Evolutionary conservation across 2,888 invertebrate species (phyloP), one percentile per base, ranked within the genome.

Genomic region (Andrena trimmerana): DNA sequence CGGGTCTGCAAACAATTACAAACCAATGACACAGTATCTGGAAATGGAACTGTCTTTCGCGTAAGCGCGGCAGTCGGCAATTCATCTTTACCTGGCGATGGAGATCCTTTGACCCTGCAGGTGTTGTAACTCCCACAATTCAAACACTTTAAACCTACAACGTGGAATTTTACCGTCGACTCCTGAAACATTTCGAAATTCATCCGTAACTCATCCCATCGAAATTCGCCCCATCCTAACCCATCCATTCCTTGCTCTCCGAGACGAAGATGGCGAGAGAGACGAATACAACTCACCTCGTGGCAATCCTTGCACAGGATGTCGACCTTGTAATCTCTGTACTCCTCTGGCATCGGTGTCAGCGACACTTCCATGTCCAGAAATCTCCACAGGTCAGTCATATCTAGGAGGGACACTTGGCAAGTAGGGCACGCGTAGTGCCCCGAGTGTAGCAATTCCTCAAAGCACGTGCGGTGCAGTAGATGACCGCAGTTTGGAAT

Each of bases 231-330:
- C 20, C 20, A 20, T 20, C 20, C 20, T 20, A 20, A 20, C 20
- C 20, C 20, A 24, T n/a, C 3, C 3, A 7, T 7, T 8, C 2
- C 20, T 20, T 10, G 24, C 1, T 24, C 10, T 0, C 8, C 10
- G 0, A 24, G 24, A 8, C 8, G 57, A 10, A 10, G 20, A 7
- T 8, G 1, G 10, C 24, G 54, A 10, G 24, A 8, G 10, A 24
- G 20, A 63, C 48, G 76, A 57, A 74, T 33, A 0, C 0, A 33
- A 33, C 33, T 90, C 94, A 97, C 98, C 96, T 97, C 97, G 93
- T 98, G 98, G 93, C 98, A 98, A 94, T 98, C 98, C 93, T 97
- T 97, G 95, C 98, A 98, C 8, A 98, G 95, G 91, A 98, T 97
- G 77, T 97, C 96, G 27, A 97, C 97, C 90, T 96, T 96, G 92